phyloP scores from a whole-genome alignment of 1,140 invertebrate genomes.

The Vollenhovia emeryi region DNA sequence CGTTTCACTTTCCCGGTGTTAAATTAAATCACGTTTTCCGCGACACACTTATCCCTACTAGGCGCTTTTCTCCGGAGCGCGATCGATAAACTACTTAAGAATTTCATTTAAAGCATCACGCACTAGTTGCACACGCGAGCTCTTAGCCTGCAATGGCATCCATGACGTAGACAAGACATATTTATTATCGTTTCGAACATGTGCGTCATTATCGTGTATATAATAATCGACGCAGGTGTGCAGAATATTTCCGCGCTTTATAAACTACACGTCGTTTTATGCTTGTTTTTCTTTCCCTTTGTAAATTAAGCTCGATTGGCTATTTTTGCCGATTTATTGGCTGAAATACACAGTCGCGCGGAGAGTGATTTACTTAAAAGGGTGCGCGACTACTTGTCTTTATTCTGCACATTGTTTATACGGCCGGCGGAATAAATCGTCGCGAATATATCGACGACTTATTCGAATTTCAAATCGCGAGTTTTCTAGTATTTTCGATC shows the following conservation, averaged over 20 bases:
- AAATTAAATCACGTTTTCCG: constrained; percentile 45
- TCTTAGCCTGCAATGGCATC: constrained; percentile 31
- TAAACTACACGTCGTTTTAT: background rate
- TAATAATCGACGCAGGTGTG: background rate
- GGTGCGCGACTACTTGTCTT: background rate
- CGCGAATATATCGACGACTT: background rate
- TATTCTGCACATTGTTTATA: background rate
- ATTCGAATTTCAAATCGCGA: constrained; percentile 74
- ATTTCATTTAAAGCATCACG: constrained; percentile 42
- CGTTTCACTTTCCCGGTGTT: background rate
- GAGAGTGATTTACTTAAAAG: constrained; percentile 6
- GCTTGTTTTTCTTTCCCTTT: background rate
- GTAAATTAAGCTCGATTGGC: background rate
- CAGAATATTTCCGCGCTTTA: background rate
- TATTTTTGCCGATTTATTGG: background rate
- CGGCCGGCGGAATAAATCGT: constrained; percentile 2
- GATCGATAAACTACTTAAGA: constrained; percentile 44
- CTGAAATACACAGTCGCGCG: background rate
- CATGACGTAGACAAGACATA: constrained; percentile 47
- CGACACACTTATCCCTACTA: constrained; percentile 42
- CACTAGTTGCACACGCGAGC: constrained; percentile 59
- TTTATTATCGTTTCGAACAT: constrained; percentile 43
- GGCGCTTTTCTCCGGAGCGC: constrained; percentile 4
- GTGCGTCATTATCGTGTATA: constrained; percentile 43
- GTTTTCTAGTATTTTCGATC: constrained; percentile 41